Percentiles rank a stretch among this genome's conserved stretches.
These are phyloP conservation scores for Tuta absoluta DNA, from an alignment of 2,888 invertebrate genomes.

Conservation along the genomic window DNA sequence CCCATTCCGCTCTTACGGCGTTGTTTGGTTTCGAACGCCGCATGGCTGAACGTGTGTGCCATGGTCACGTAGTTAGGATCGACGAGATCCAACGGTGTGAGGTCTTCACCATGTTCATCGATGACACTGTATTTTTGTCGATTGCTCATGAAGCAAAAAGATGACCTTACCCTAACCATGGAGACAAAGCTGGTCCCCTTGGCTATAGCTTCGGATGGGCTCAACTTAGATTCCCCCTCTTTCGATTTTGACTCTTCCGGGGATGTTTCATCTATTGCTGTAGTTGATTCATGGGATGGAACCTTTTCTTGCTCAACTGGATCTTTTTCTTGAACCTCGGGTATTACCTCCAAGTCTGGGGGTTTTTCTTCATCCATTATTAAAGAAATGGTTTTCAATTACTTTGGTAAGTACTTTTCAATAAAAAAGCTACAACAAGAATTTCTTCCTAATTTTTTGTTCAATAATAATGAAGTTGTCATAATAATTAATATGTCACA, in stretches of 20 bases:
- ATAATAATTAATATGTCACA: no score
- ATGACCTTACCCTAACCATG: not conserved
- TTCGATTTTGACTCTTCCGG: not conserved
- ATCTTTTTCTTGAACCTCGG: not conserved
- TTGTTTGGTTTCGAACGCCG: constrained; percentile 59
- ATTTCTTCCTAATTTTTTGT: no score
- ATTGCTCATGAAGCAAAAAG: constrained; percentile 57
- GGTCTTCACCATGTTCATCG: constrained; percentile 47
- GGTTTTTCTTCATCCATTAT: no score
- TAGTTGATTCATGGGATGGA: not conserved
- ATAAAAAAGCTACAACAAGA: no score
- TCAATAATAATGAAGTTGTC: no score
- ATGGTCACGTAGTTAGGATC: constrained; percentile 56
- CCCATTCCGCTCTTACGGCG: constrained; percentile 51
- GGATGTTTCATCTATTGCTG: not conserved
- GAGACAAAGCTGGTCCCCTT: not conserved
- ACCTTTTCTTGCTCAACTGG: not conserved
- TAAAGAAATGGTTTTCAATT: no score
- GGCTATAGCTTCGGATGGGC: no score
- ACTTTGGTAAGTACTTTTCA: no score
- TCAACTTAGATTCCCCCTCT: not conserved
- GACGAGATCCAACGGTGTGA: constrained; percentile 63
- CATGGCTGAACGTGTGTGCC: constrained; percentile 60
- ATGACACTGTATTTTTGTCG: constrained; percentile 53
- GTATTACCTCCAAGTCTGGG: no score